These are phyloP conservation scores for Oxytorus armatus DNA, from an alignment of 2,888 invertebrate species.

Conservation along the genomic window DNA sequence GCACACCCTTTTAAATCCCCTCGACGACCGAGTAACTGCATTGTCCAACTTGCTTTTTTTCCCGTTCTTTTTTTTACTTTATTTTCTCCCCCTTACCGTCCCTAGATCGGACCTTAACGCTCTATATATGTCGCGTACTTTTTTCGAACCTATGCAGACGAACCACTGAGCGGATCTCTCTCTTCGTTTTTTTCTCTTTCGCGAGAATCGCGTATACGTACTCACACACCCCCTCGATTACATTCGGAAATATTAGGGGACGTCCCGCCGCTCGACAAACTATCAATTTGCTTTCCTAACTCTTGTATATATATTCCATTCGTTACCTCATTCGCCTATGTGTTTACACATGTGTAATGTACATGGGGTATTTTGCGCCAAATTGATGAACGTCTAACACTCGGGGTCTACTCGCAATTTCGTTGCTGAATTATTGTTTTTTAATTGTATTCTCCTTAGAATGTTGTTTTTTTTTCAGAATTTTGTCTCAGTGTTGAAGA, in stretches of 20 bases:
- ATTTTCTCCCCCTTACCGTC: conserved; percentile 58
- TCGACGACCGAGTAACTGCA: conserved; percentile 76
- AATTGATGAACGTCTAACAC: too few relatives aligned
- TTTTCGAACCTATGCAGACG: conserved; percentile 59
- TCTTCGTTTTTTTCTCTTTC: conserved; percentile 62
- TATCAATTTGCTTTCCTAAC: conserved; percentile 83
- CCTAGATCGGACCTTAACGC: conserved; percentile 48
- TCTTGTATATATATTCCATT: conserved; percentile 38
- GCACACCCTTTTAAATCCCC: conserved; percentile 69
- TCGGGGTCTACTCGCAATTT: too few relatives aligned
- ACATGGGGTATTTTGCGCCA: too few relatives aligned
- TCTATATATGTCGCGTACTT: conserved; percentile 12
- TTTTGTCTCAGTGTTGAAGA: too few relatives aligned
- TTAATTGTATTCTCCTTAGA: too few relatives aligned
- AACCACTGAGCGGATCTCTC: too few relatives aligned
- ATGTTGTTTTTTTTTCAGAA: too few relatives aligned
- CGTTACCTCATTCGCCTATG: conserved; percentile 34
- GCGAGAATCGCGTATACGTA: conserved; percentile 32
- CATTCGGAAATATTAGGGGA: conserved; percentile 85
- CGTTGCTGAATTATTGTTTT: too few relatives aligned
- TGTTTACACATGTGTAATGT: not conserved
- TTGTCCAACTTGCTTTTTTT: conserved; percentile 80
- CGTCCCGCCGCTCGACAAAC: conserved; percentile 83
- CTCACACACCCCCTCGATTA: conserved; percentile 83
- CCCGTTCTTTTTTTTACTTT: conserved; percentile 55